These are phyloP conservation scores for Amia ocellicauda DNA, from an alignment of 2,113 vertebrate species.

Conservation along the genomic window DNA sequence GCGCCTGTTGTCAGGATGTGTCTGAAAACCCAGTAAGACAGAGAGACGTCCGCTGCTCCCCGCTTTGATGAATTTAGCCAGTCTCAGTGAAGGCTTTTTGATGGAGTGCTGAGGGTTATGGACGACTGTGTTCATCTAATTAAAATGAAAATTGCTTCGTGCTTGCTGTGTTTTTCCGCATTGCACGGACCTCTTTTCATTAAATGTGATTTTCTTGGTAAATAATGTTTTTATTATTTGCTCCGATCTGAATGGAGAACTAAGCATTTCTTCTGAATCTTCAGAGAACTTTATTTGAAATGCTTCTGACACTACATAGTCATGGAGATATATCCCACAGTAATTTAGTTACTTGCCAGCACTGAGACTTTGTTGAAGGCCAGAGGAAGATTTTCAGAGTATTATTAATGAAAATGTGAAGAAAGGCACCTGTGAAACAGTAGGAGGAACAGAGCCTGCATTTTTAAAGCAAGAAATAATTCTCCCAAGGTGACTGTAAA, in stretches of 20 bases:
- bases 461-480: not conserved
- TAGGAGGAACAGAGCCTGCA: slow-evolving; percentile 30
- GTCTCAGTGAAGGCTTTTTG: not conserved
- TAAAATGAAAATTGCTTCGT: slow-evolving; percentile 7
- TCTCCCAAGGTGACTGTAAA: slow-evolving; percentile 28
- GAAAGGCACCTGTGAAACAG: slow-evolving; percentile 44
- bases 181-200: slow-evolving; percentile 13
- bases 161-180: too few relatives aligned
- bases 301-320: too few relatives aligned
- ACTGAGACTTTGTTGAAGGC: slow-evolving; percentile 40
- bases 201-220: slow-evolving; percentile 11
- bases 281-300: too few relatives aligned
- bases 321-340: slow-evolving; percentile 40
- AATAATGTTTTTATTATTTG: slow-evolving; percentile 1
- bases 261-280: too few relatives aligned
- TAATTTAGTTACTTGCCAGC: slow-evolving; percentile 38
- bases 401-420: slow-evolving; percentile 50
- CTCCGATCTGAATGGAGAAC: not conserved
- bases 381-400: slow-evolving; percentile 52
- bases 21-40: not conserved
- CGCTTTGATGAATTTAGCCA: not conserved
- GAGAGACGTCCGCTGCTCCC: not conserved
- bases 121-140: not conserved
- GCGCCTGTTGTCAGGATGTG: not conserved
- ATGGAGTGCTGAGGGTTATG: not conserved